Conservation (phyloP, 2,797 vertebrate species). For the Falco concolor region DNA sequence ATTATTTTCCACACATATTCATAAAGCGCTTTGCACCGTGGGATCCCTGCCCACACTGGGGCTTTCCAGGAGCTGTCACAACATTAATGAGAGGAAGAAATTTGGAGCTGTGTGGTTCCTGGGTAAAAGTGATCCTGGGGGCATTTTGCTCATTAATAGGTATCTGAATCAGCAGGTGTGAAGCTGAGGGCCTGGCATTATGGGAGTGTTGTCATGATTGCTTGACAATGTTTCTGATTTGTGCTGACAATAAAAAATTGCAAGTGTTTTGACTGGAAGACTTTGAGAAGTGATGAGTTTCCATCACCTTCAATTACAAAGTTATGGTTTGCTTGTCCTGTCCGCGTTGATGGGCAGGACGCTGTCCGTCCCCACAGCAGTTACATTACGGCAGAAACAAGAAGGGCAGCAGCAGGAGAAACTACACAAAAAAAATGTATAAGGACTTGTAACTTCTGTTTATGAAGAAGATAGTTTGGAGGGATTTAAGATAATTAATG, state of each 20-base stretch:
- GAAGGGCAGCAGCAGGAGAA: not conserved
- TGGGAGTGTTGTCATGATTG: not conserved
- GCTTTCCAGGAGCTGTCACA: not conserved
- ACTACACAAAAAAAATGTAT: not conserved
- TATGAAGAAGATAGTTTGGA: not conserved
- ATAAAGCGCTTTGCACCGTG: not conserved
- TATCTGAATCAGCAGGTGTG: not conserved
- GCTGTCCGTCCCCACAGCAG: fast-evolving
- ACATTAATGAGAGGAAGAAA: not conserved
- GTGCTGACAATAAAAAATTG: not conserved
- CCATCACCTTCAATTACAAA: not conserved
- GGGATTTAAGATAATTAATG: not conserved
- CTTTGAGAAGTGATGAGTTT: not conserved
- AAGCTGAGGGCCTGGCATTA: not conserved
- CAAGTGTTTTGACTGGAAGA: not conserved
- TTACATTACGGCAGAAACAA: not conserved
- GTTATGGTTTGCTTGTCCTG: not conserved
- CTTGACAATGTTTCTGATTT: not conserved
- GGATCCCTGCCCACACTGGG: not conserved
- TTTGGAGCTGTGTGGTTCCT: not conserved
- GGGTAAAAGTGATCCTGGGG: not conserved
- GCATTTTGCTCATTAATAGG: not conserved
- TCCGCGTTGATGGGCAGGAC: not conserved
- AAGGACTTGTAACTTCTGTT: not conserved
- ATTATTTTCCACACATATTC: fast-evolving